phyloP scores from a whole-genome alignment of 2,797 vertebrate species.

The Nothura maculosa region DNA sequence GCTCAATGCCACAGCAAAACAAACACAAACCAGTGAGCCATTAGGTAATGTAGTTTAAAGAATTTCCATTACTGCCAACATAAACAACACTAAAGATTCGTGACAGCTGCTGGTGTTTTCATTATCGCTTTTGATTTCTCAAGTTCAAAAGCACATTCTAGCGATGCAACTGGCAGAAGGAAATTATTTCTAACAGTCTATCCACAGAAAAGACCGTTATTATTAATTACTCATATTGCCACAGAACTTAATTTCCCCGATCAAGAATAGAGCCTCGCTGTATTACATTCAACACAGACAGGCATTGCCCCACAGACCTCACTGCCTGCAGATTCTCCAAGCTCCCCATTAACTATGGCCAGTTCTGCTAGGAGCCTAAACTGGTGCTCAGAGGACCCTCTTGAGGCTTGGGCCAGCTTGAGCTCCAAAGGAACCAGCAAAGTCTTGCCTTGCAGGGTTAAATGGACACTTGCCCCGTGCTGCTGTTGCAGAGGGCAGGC shows the following conservation, averaged over 20 bases:
- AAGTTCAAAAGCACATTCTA: conserved; percentile 66
- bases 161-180: conserved; percentile 58
- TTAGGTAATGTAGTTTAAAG: neutral
- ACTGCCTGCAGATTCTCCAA: neutral
- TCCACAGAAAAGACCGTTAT: conserved; percentile 47
- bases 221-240: conserved; percentile 64
- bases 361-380: neutral
- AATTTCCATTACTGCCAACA: conserved; percentile 39
- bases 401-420: accelerated
- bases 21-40: conserved; percentile 2
- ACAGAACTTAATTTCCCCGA: conserved; percentile 23
- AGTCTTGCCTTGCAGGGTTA: neutral
- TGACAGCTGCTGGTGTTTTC: conserved; percentile 56
- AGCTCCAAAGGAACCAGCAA: neutral
- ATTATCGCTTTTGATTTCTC: conserved; percentile 53
- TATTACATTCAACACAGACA: neutral
- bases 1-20: neutral
- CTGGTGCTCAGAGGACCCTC: neutral
- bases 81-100: conserved; percentile 64
- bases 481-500: neutral
- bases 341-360: neutral
- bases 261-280: conserved; percentile 26
- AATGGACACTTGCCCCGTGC: neutral
- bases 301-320: neutral
- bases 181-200: conserved; percentile 52